Base-by-base conservation (phyloP, 64 coral and sea anemone species). In the Actinia equina region DNA sequence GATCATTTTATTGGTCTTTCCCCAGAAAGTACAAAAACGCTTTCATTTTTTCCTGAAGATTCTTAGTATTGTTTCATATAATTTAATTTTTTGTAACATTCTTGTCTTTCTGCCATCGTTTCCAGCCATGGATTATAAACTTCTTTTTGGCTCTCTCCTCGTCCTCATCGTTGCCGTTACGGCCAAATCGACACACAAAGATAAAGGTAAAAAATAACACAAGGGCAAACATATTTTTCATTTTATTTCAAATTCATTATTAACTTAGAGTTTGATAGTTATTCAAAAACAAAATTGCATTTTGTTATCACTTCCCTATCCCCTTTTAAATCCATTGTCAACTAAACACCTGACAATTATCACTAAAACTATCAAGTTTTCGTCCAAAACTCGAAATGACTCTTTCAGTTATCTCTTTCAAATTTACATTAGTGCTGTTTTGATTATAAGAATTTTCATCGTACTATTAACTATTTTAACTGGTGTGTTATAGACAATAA, bases 101-200 rank as follows among this genome's bases (percentile, higher is more conserved):
- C 43, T 95, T 17, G 77, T 89, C 30, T 37, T 37, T 37, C 30
- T 89, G 70, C 64, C 20, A 74, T 74, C 46, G 5, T 81, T 81
- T 11, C 3, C 55, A 97, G 85, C 88, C 94, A 97, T 97, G 94
- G 91, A 97, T 79, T 90, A 78, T 83, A 97, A 86, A 85, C 88
- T 97, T 85, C 25, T 97, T 53, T 70, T 97, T 49, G 92, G 91
- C 64, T 90, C 94, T 93, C 88, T 97, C 37, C 81, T 97, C 44
- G 88, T 97, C 61, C 71, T 97, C 23, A 79, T 87, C 63, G 81
- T 93, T 83, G 83, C 80, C 62, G 94, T 95, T 30, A 62, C 91
- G 59, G 91, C 91, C 15, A 97, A 97, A 77, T 52, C 91, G 42
- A 89, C 90, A 83, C 88, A 90, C 41, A 92, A 89, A 96, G 94